Percentiles rank a stretch among this genome's conserved stretches.
Conservation (phyloP, 2,797 vertebrate species). For the Hylomyscus alleni region DNA sequence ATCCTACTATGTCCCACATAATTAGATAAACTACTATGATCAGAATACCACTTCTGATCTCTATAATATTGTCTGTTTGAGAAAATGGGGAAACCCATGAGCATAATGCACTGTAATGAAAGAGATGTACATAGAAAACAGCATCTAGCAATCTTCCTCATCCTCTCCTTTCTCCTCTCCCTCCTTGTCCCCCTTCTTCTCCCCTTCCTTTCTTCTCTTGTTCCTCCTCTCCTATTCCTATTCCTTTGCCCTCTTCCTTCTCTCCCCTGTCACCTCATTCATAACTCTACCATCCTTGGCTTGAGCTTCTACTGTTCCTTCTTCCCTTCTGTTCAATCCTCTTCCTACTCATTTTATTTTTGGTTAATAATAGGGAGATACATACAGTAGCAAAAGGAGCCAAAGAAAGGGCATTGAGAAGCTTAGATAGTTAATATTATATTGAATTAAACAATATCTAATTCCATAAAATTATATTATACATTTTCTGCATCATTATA, state of each 20-base stretch:
- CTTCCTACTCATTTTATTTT: not conserved
- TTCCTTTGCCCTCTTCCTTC: not conserved
- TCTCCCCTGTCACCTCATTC: not conserved
- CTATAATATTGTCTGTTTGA: not conserved
- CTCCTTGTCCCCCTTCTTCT: not conserved
- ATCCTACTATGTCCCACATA: not conserved
- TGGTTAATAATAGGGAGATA: not conserved
- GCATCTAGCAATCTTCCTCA: not conserved
- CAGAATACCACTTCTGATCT: not conserved
- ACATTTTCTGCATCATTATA: not conserved
- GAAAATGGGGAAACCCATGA: constrained; percentile 6
- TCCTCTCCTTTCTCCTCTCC: too few relatives aligned
- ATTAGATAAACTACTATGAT: not conserved
- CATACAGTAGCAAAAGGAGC: not conserved
- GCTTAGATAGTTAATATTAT: not conserved
- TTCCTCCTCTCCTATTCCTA: too few relatives aligned
- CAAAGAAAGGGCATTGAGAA: not conserved
- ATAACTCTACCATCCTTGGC: too few relatives aligned
- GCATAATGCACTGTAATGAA: not conserved
- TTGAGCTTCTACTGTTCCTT: not conserved
- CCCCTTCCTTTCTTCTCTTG: not conserved
- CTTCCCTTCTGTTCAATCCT: not conserved
- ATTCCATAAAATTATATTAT: not conserved
- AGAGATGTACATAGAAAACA: not conserved
- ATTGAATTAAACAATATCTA: not conserved